A percentile compares a stretch with the other conserved stretches of the same genome.
phyloP scores from a whole-genome alignment of 2,797 vertebrate species.

The Natrix natrix region DNA sequence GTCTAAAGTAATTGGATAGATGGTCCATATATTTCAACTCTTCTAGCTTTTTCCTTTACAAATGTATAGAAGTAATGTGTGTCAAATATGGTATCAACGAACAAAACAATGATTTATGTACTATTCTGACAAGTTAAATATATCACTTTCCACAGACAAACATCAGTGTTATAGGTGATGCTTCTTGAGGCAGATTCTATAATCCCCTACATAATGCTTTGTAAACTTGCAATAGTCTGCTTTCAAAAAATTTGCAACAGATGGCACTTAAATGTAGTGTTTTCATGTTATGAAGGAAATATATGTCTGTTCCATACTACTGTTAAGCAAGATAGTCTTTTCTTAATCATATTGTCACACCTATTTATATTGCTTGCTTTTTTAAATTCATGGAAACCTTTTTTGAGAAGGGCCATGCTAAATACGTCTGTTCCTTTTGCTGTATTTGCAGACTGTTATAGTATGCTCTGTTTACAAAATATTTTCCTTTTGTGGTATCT shows the following conservation, averaged over 20 bases:
- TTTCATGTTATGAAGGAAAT: conserved; percentile 23
- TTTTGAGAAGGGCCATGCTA: conserved; percentile 6
- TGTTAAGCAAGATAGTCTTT: background rate
- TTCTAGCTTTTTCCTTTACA: background rate
- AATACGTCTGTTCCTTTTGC: background rate
- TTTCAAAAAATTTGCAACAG: conserved; percentile 40
- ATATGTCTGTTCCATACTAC: background rate
- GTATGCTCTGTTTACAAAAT: background rate
- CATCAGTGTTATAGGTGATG: background rate
- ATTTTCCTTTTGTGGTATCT: conserved; percentile 16
- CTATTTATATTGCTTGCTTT: conserved; percentile 17
- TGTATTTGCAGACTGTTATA: background rate
- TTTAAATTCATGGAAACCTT: conserved; percentile 9
- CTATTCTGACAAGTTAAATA: background rate
- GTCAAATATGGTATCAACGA: conserved; percentile 19
- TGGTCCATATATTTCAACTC: background rate
- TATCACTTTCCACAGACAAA: background rate
- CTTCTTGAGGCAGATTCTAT: conserved; percentile 38
- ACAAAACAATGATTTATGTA: background rate
- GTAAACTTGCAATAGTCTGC: conserved; percentile 26
- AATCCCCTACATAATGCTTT: conserved; percentile 26
- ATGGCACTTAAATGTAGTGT: conserved; percentile 31
- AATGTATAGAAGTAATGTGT: background rate
- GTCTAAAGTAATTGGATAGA: background rate
- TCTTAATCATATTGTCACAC: background rate